phyloP scores from a whole-genome alignment of 2,797 vertebrate species.

The Gallinago stenura region DNA sequence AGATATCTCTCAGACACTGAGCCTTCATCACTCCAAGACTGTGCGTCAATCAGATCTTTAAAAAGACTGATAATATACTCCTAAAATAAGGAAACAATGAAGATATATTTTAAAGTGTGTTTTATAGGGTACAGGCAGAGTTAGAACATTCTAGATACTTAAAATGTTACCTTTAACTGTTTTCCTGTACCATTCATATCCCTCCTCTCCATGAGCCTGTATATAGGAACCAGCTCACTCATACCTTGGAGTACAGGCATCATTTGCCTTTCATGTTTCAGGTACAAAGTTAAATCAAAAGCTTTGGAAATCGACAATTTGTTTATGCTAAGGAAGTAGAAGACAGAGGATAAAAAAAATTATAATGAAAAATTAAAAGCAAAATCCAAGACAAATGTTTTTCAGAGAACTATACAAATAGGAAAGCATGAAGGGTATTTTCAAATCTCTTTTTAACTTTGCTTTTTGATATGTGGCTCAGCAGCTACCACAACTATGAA shows the following conservation, averaged over 20 bases:
- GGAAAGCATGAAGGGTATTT: too few species aligned
- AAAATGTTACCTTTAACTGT: constrained; percentile 71
- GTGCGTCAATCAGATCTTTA: constrained; percentile 84
- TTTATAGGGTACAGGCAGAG: not conserved
- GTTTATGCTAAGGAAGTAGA: constrained; percentile 78
- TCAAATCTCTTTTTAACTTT: too few species aligned
- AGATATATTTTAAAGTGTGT: not conserved
- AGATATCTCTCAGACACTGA: constrained; percentile 85
- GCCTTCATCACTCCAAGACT: constrained; percentile 88
- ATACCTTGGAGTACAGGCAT: constrained; percentile 90
- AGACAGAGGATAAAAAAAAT: not conserved
- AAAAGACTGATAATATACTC: constrained; percentile 87
- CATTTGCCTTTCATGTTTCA: constrained; percentile 87
- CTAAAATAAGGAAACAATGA: constrained; percentile 63
- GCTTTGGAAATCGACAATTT: constrained; percentile 88
- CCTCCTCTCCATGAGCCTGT: constrained; percentile 92
- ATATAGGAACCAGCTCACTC: constrained; percentile 87
- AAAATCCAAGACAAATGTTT: not conserved
- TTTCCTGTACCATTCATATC: constrained; percentile 84
- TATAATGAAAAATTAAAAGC: not conserved
- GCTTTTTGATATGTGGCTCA: not conserved
- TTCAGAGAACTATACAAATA: not conserved
- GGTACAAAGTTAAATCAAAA: constrained; percentile 88
- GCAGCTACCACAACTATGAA: not conserved
- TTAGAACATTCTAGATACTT: not conserved